Evolutionary conservation across 64 coral and sea anemone species (phyloP), one percentile per base, ranked within the genome.

Genomic region (Platygyra sinensis): DNA sequence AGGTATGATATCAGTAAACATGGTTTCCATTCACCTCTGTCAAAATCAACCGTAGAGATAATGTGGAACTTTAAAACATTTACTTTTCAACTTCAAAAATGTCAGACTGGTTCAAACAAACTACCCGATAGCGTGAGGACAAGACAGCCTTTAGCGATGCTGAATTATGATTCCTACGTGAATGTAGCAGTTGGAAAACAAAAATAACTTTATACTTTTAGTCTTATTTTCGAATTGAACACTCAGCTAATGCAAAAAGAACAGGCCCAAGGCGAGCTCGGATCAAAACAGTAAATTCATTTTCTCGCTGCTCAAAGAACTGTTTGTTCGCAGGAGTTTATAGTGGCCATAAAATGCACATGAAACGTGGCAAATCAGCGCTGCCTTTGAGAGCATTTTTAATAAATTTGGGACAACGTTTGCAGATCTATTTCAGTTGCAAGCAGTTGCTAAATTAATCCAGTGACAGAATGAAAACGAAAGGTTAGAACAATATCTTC

Each of bases 361-460:
- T 27, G 11, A 69, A 69, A 69, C 22, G 65, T 69, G 22, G 65
- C 25, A 27, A 11, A 22, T 65, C 62, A 7, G 3, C 4, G 62
- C 62, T 19, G 62, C 24, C 62, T 25, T 69, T 69, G 25, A 69
- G 10, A 20, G 22, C 22, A 36, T 10, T 69, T 27, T n/a, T 9
- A 69, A 24, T 9, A 24, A 20, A 69, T 27, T 2, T 28, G 22
- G 29, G 22, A 69, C 25, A 69, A 69, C 22, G 22, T 69, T 69
- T n/a, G 27, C 59, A 17, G n/a, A 16, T 65, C 60, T 64, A 83
- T 83, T 83, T 65, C 65, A 69, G 65, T 69, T 69, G 65, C 65
- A n/a, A 22, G 9, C 5, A 69, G 33, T 50, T 85, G n/a, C 36
- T 50, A 85, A 67, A 85, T 51, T 64, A 51, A 84, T 22, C 13